Base-by-base conservation (phyloP, 2,113 vertebrate species). In the Cheirogaleus medius region DNA sequence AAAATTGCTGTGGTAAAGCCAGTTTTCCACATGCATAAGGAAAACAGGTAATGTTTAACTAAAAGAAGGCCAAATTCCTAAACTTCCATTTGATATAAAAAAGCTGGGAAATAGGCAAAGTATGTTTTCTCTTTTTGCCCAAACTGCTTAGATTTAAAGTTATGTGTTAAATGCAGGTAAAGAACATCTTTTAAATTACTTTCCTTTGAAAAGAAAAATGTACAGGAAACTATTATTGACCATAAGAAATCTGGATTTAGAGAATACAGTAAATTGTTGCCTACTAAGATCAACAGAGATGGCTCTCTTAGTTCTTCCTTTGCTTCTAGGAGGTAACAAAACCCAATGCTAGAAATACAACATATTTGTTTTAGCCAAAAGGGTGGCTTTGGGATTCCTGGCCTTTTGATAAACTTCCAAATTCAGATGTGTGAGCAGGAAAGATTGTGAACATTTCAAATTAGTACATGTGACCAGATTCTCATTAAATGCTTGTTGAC, bases 361-460 rank as follows among this genome's bases (percentile, higher is more conserved):
- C 14, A 23, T 54, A 49, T 78, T 94, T 93, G 39, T 90, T 96
- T 95, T 82, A 91, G 71, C 39, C 74, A 49, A 96, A 84, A 82
- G 17, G 2, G 1, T 37, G 3, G 23, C 17, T 8, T 52, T 32
- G 6, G 14, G 29, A 3, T 66, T 89, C 15, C 15, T 89, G 49
- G 74, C 44, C 60, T 93, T 78, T 87, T 77, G 60, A 74, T 39
- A 94, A 91, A 93, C 73, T 78, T 95, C 20, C 54, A 93, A 54
- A 76, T 63, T 87, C 52, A 84, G n/a, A 68, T 89, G 86, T 91
- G 42, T 86, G 90, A 64, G n/a, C 56, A 54, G 69, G 66, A 78
- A 76, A 42, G 68, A 83, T 3, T 77, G 73, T 89, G 78, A 89
- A 42, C 27, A 12, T 56, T 87, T 58, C 60, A 93, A 83, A 82